Evolutionary conservation across 2,797 vertebrate species (phyloP).

Genomic region (Anguilla megastoma): DNA sequence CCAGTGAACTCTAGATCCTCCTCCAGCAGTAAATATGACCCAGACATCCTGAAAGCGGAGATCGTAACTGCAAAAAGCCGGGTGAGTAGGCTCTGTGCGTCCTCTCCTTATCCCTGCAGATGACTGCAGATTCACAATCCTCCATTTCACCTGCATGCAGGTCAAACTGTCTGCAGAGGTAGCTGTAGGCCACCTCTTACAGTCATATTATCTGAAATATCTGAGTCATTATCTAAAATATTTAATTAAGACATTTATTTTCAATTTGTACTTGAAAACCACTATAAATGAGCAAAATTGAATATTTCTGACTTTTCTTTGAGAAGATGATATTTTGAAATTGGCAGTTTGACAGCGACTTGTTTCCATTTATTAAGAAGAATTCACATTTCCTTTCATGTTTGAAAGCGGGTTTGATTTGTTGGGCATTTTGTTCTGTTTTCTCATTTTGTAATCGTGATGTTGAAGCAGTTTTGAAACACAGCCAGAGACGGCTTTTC

Average conservation of each 20-base stretch:
- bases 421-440: neutral
- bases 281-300: neutral
- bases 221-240: neutral
- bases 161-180: neutral
- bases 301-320: neutral
- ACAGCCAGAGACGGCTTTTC: neutral
- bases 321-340: neutral
- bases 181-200: neutral
- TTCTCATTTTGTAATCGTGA: neutral
- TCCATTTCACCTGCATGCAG: neutral
- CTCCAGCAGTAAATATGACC: conserved; percentile 94
- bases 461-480: neutral
- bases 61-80: conserved; percentile 94
- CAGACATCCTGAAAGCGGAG: conserved; percentile 96
- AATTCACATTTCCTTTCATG: neutral
- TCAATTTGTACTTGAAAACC: neutral
- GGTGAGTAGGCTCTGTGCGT: conserved; percentile 69
- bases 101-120: neutral
- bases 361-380: neutral
- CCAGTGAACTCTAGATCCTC: conserved; percentile 93
- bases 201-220: neutral
- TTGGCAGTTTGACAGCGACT: neutral
- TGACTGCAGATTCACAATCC: neutral
- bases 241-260: neutral
- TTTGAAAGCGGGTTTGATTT: neutral